Base-by-base conservation (phyloP, 2,113 vertebrate species). In the Lophura nycthemera region DNA sequence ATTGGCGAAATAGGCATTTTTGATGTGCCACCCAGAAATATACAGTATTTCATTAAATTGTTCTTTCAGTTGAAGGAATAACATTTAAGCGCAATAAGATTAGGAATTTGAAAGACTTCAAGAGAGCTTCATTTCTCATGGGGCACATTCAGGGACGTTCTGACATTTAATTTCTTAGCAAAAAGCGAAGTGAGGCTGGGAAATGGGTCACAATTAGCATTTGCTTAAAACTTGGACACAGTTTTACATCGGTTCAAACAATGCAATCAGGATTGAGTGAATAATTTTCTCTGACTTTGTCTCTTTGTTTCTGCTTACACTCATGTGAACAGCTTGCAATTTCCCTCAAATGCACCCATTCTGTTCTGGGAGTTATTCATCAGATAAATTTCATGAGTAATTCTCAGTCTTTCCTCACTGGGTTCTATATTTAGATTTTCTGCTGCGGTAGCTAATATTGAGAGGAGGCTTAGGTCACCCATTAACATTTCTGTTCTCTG, bases 81-180 rank as follows among this genome's bases (percentile, higher is more conserved):
- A 72, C 88, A 76, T 94, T 93, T 86, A 88, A 94, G 47, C 4
- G 12, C 76, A 42, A 4, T 63, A 81, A 82, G 90, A 88, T 95
- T 48, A 95, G 76, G 73, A 69, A 84, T 86, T 93, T 74, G 50
- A 92, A 88, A 81, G 86, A 72, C 92, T 91, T 90, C 86, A 50
- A 88, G 91, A 92, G 77, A 88, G 76, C 36, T 93, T 94, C 81
- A 34, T 85, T 90, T 94, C 93, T 94, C 85, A 65, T 61, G 36
- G 60, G 78, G 71, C 74, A 66, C 76, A 54, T 90, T 48, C 88
- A 54, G 90, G 80, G 88, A 79, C 83, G 50, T 20, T 83, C 70
- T 94, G 95, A 86, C 95, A 95, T 95, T 77, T 93, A 75, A 95
- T 95, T 96, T 91, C 93, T 63, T 30, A 90, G 86, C 69, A 43